A percentile compares a stretch with the other conserved stretches of the same genome.
Evolutionary conservation across 2,888 invertebrate genomes (phyloP).

Genomic region (Dascillus cervinus): DNA sequence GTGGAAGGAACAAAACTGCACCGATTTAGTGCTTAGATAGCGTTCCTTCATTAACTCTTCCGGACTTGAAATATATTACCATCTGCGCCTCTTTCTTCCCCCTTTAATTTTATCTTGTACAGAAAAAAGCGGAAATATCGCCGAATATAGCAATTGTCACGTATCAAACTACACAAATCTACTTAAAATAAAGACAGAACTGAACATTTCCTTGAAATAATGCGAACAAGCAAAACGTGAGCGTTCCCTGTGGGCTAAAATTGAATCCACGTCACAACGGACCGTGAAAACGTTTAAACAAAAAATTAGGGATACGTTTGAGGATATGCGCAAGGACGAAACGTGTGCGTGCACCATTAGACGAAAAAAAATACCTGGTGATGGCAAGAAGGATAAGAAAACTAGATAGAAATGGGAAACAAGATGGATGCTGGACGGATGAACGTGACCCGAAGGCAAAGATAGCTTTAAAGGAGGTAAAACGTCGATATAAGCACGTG

Average conservation of each 20-base stretch:
- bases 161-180: no score
- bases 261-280: no score
- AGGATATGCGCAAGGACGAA: slow-evolving; percentile 11
- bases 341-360: slow-evolving; percentile 16
- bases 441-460: slow-evolving; percentile 29
- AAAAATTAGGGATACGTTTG: slow-evolving; percentile 10
- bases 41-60: slow-evolving; percentile 34
- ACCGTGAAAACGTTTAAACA: no score
- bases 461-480: slow-evolving; percentile 17
- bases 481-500: slow-evolving; percentile 20
- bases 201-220: no score
- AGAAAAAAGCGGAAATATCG: no score
- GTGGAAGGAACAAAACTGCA: slow-evolving; percentile 26
- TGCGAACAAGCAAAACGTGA: no score
- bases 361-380: slow-evolving; percentile 19
- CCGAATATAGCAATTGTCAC: no score
- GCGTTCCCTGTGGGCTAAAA: no score
- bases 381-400: slow-evolving; percentile 18
- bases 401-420: slow-evolving; percentile 17
- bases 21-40: slow-evolving; percentile 31
- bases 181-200: no score
- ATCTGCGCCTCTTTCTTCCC: slow-evolving; percentile 3
- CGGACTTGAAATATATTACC: slow-evolving; percentile 22
- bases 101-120: no score
- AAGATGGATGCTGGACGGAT: slow-evolving; percentile 28